Evolutionary conservation across 2,797 vertebrate genomes (phyloP).

Genomic region (Neostethus bicornis): DNA sequence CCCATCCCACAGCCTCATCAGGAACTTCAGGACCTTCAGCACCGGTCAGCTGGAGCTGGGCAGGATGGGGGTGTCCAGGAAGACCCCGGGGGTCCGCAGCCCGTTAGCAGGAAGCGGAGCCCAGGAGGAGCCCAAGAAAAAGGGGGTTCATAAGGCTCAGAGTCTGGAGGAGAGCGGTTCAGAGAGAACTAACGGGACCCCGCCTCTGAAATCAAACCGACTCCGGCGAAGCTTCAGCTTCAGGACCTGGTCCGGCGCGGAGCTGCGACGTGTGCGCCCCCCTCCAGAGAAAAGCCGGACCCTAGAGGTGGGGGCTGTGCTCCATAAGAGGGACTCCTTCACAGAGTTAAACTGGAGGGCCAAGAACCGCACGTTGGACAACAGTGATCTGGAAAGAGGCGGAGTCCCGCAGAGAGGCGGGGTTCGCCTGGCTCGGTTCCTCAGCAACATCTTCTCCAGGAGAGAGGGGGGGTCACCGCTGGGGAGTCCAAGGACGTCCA

Average conservation of each 20-base stretch:
- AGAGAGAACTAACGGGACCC: slow-evolving; percentile 37
- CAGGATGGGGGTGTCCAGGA: slow-evolving; percentile 74
- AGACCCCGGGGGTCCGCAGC: slow-evolving; percentile 47
- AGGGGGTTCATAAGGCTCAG: slow-evolving; percentile 63
- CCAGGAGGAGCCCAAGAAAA: too few species aligned
- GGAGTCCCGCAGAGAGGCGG: slow-evolving; percentile 61
- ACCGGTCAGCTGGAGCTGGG: slow-evolving; percentile 91
- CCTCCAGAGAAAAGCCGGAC: slow-evolving; percentile 79
- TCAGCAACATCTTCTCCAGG: slow-evolving; percentile 89
- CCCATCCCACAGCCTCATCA: slow-evolving; percentile 67
- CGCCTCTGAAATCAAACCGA: slow-evolving; percentile 65
- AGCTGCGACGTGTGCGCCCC: slow-evolving; percentile 71
- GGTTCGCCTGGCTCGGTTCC: slow-evolving; percentile 85
- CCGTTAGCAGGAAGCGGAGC: too few species aligned
- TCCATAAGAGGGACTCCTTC: slow-evolving; percentile 79
- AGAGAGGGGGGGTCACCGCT: slow-evolving; percentile 51
- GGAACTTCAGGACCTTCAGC: slow-evolving; percentile 90
- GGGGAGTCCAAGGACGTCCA: slow-evolving; percentile 74
- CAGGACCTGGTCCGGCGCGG: slow-evolving; percentile 84
- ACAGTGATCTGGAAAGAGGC: slow-evolving; percentile 84
- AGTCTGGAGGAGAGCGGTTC: slow-evolving; percentile 66
- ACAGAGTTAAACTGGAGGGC: slow-evolving; percentile 79
- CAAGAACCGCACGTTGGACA: slow-evolving; percentile 92
- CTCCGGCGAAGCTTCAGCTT: slow-evolving; percentile 91
- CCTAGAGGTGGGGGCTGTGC: slow-evolving; percentile 84